Evolutionary conservation across 2,888 invertebrate species (phyloP).

Genomic region (Hirtodrosophila trivittata): DNA sequence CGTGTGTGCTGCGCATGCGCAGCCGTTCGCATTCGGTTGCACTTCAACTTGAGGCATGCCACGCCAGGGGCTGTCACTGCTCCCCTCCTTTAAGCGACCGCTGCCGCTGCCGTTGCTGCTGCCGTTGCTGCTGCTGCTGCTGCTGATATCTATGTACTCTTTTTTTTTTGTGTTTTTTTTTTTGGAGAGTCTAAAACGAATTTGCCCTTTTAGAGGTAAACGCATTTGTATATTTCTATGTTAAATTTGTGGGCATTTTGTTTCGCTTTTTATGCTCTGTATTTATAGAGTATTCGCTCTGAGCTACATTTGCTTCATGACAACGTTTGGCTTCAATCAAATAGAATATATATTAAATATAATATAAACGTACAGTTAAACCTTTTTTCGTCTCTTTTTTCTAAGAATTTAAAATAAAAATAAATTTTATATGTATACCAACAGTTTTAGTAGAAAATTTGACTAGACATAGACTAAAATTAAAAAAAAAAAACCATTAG

Average conservation of each 20-base stretch:
- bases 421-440: no score
- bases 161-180: conserved; percentile 8
- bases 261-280: conserved; percentile 26
- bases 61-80: conserved; percentile 50
- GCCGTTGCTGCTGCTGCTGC: conserved; percentile 25
- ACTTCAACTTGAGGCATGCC: conserved; percentile 73
- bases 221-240: conserved; percentile 49
- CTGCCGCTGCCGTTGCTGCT: conserved; percentile 8
- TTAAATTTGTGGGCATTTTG: conserved; percentile 44
- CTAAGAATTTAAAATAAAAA: no score
- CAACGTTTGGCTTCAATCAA: not conserved
- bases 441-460: no score
- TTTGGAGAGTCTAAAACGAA: conserved; percentile 31
- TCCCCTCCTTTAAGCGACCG: not conserved
- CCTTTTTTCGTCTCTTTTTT: no score
- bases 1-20: conserved; percentile 72
- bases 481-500: no score
- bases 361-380: no score
- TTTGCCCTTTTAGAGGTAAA: conserved; percentile 46
- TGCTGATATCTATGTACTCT: conserved; percentile 38
- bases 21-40: conserved; percentile 63
- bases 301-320: no score
- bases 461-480: no score
- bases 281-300: conserved; percentile 7
- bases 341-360: no score